Evolutionary conservation across 2,888 invertebrate genomes (phyloP).

Genomic region (Leucoma salicis): DNA sequence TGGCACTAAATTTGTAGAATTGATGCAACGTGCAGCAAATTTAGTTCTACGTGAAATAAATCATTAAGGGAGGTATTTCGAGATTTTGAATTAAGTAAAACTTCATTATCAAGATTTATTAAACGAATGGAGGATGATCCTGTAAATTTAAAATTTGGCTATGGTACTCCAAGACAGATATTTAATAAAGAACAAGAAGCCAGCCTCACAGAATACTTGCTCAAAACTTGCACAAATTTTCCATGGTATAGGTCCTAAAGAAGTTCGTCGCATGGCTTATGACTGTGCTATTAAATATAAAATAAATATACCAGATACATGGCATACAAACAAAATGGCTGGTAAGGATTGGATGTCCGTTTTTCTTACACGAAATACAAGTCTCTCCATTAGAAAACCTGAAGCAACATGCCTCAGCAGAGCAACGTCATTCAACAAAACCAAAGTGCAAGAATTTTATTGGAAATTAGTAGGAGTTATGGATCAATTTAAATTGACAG

Average conservation of each 20-base stretch:
- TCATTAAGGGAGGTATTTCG: conserved; percentile 6
- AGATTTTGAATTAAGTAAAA: background rate
- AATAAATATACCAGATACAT: conserved; percentile 9
- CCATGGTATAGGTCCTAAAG: conserved; percentile 11
- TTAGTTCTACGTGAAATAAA: conserved; percentile 8
- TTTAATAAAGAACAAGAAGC: conserved; percentile 3
- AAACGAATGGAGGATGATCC: background rate
- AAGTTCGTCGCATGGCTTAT: background rate
- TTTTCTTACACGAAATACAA: conserved; percentile 8
- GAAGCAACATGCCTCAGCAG: conserved; percentile 8
- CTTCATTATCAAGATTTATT: conserved; percentile 3
- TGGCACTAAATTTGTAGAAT: conserved; percentile 2
- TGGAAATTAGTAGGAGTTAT: background rate
- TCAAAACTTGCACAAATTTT: conserved; percentile 21
- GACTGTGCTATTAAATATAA: conserved; percentile 14
- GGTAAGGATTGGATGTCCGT: conserved; percentile 12
- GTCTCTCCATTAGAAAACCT: conserved; percentile 11
- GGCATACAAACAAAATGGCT: conserved; percentile 12
- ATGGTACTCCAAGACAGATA: conserved; percentile 5
- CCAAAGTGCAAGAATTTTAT: background rate
- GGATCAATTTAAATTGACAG: background rate
- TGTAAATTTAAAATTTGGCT: conserved; percentile 6
- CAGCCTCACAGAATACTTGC: conserved; percentile 9
- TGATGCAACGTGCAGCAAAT: conserved; percentile 3
- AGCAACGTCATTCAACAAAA: background rate